Evolutionary conservation across 2,113 vertebrate genomes (phyloP).

Genomic region (Speoplatyrhinus poulsoni): DNA sequence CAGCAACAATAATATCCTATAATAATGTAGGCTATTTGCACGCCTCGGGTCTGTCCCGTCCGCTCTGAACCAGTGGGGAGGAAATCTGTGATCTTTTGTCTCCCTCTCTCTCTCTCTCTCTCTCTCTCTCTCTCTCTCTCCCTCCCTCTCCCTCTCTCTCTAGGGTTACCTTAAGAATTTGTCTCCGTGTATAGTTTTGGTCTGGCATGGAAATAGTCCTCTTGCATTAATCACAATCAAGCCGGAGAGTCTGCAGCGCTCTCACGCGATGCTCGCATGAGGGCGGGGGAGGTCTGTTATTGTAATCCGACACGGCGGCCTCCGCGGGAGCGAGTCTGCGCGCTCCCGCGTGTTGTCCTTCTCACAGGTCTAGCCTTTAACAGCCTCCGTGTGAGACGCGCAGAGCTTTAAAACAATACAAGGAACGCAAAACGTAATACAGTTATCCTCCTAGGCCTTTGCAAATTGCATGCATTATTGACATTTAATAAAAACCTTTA

Average conservation of each 20-base stretch:
- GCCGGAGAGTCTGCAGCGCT: constrained; percentile 67
- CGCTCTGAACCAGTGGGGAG: no score
- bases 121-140: no score
- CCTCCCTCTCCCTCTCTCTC: neutral
- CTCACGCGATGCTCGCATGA: constrained; percentile 77
- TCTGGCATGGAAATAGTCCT: constrained; percentile 64
- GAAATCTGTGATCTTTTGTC: no score
- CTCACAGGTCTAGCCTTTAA: neutral
- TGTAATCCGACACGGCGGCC: constrained; percentile 70
- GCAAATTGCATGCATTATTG: no score
- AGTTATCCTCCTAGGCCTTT: no score
- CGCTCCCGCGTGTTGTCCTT: neutral
- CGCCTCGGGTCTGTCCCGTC: no score
- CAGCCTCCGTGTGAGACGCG: no score
- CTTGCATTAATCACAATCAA: constrained; percentile 77
- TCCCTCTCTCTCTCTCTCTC: neutral
- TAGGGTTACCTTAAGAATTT: constrained; percentile 67
- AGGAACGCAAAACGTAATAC: no score
- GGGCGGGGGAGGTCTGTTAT: constrained; percentile 67
- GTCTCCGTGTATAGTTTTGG: constrained; percentile 39
- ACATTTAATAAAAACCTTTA: no score
- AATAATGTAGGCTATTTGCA: no score
- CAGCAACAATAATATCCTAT: no score
- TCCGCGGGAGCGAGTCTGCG: constrained; percentile 42
- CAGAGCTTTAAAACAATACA: no score